These are phyloP conservation scores for Buathra laborator DNA, from an alignment of 2,888 invertebrate species.

Conservation along the genomic window DNA sequence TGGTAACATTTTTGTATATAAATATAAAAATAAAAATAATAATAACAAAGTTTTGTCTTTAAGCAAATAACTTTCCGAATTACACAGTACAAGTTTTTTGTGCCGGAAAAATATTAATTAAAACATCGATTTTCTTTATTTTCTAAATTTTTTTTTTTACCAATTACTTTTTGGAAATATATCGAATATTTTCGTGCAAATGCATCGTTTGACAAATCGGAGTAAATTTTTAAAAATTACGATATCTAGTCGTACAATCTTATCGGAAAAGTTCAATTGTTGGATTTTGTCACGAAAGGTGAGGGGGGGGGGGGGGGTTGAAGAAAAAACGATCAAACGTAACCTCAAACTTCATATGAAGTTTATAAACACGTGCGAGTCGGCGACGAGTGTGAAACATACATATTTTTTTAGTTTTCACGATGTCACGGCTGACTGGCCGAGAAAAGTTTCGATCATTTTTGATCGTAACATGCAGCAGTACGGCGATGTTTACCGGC, in stretches of 20 bases:
- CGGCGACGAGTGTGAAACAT: background rate
- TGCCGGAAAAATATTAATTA: no score
- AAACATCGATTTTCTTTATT: no score
- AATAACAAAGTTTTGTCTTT: no score
- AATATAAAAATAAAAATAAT: background rate
- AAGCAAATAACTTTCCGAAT: no score
- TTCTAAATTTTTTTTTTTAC: no score
- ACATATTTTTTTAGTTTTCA: conserved; percentile 3
- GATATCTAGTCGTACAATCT: no score
- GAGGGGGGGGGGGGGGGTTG: background rate
- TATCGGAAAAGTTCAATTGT: no score
- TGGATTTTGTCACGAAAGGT: background rate
- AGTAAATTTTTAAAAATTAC: no score
- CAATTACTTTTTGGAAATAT: no score
- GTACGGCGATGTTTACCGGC: conserved; percentile 89
- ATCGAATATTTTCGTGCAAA: no score
- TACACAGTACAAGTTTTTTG: no score
- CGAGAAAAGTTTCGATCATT: conserved; percentile 90
- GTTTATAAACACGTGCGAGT: conserved; percentile 26
- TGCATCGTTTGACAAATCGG: no score
- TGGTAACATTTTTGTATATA: conserved; percentile 5
- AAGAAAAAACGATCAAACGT: background rate
- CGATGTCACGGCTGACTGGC: conserved; percentile 76
- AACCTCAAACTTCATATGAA: conserved; percentile 1
- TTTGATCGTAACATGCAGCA: conserved; percentile 88